Percentiles rank a stretch among this genome's conserved stretches.
phyloP scores from a whole-genome alignment of 2,113 vertebrate genomes.

The Caranx ignobilis region DNA sequence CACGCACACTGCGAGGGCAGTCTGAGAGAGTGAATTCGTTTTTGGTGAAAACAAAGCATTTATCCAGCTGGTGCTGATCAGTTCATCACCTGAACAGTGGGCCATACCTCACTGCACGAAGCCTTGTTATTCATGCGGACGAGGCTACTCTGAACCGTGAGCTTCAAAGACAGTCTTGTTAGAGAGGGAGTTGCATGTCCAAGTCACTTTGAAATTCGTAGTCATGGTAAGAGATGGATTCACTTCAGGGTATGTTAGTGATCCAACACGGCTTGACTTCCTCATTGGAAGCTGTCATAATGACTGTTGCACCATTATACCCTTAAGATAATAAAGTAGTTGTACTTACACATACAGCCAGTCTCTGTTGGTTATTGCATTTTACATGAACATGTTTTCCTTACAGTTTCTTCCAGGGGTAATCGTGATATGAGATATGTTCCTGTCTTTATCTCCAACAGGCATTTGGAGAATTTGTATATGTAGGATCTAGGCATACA shows the following conservation, averaged over 20 bases:
- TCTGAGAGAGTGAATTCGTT: slow-evolving; percentile 7
- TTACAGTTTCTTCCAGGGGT: background rate
- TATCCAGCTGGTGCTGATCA: slow-evolving; percentile 11
- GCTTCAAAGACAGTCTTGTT: slow-evolving; percentile 10
- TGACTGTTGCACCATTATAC: background rate
- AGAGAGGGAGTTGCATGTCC: slow-evolving; percentile 18
- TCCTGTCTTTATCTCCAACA: background rate
- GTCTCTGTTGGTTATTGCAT: background rate
- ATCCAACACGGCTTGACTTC: background rate
- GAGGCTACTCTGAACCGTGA: slow-evolving; percentile 1
- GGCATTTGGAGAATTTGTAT: slow-evolving; percentile 7
- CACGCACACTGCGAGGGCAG: background rate
- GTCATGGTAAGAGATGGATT: slow-evolving; percentile 15
- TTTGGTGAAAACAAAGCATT: slow-evolving; percentile 25
- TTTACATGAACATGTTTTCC: background rate
- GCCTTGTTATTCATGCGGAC: slow-evolving; percentile 6
- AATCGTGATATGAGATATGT: background rate
- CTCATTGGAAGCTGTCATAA: background rate
- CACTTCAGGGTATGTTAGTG: background rate
- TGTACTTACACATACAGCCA: background rate
- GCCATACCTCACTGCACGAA: background rate
- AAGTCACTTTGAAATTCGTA: slow-evolving; percentile 20
- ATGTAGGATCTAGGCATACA: slow-evolving; percentile 21
- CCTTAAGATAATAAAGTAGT: background rate
- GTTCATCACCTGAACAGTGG: slow-evolving; percentile 11